These are phyloP conservation scores for Clarias magur DNA, from an alignment of 2,113 vertebrate species.

Conservation along the genomic window DNA sequence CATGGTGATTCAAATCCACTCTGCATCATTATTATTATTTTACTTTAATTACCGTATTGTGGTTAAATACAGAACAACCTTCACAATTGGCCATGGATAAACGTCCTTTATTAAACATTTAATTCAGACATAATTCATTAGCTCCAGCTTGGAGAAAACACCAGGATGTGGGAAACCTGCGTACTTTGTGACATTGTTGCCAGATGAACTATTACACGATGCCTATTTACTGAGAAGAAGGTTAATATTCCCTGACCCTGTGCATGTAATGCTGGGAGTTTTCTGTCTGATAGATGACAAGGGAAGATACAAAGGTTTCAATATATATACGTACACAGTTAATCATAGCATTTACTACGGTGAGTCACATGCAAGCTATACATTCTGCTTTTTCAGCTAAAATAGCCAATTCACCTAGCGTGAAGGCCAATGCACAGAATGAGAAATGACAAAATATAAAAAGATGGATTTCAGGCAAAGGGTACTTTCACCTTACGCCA, in stretches of 20 bases:
- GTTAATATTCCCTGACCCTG: background rate
- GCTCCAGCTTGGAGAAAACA: background rate
- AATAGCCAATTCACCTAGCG: background rate
- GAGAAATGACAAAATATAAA: background rate
- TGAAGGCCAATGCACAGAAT: background rate
- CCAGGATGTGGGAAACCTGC: background rate
- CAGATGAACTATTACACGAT: background rate
- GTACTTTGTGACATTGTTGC: background rate
- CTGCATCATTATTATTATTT: background rate
- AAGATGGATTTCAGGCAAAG: background rate
- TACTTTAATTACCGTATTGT: background rate
- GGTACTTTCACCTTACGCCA: background rate
- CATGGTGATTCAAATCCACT: background rate
- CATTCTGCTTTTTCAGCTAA: background rate
- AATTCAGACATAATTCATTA: background rate
- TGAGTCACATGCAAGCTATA: background rate
- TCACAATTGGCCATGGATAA: background rate
- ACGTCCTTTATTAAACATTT: background rate
- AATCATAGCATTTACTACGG: background rate
- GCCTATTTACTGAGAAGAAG: background rate
- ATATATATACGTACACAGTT: background rate
- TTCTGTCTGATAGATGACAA: background rate
- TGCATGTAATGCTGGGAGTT: background rate
- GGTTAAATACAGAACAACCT: slow-evolving; percentile 1
- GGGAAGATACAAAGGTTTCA: background rate